phyloP scores from a whole-genome alignment of 1,140 invertebrate species.

The Anastrepha ludens region DNA sequence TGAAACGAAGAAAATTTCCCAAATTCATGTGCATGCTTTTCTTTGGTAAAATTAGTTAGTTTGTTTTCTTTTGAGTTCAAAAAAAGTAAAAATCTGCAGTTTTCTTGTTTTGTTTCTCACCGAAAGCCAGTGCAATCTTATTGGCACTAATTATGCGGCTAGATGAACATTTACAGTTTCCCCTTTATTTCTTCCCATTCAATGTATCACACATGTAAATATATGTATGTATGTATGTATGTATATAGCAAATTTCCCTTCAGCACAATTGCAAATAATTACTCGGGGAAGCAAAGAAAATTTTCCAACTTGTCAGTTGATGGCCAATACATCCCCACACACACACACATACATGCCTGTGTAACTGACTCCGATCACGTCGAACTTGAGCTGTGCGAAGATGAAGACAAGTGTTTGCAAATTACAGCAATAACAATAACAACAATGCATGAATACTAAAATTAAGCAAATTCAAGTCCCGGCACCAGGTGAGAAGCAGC shows the following conservation, averaged over 20 bases:
- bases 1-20: no score
- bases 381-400: conserved; percentile 30
- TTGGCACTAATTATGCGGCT: no score
- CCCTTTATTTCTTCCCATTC: no score
- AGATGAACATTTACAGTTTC: no score
- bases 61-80: no score
- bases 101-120: no score
- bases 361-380: neutral
- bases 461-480: conserved; percentile 10
- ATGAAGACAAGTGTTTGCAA: conserved; percentile 73
- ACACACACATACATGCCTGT: neutral
- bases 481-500: neutral
- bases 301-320: neutral
- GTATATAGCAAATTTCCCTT: neutral
- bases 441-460: neutral
- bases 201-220: neutral
- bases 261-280: conserved; percentile 15
- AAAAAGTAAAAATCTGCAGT: no score
- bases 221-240: neutral
- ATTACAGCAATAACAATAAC: conserved; percentile 61
- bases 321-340: neutral
- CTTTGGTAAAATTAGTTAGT: no score
- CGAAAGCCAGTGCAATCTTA: no score
- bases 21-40: no score
- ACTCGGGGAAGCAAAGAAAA: neutral